A percentile compares a stretch with the other conserved stretches of the same genome.
phyloP scores from a whole-genome alignment of 2,113 vertebrate species.

The Sinocyclocheilus anshuiensis region DNA sequence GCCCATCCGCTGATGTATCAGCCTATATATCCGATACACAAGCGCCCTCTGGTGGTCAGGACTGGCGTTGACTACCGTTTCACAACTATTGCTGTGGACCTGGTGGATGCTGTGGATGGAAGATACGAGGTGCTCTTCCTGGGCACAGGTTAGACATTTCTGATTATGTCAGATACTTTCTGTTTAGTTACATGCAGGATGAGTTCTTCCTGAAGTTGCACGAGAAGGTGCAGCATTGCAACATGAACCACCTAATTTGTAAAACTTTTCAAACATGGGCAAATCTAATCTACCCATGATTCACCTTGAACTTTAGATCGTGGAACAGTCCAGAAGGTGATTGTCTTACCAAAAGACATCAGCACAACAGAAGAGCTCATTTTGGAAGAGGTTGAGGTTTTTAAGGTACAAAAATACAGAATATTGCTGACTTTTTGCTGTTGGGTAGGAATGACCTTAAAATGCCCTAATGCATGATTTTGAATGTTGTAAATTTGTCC shows the following conservation, averaged over 20 bases:
- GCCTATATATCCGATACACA: slow-evolving; percentile 80
- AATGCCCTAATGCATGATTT: neutral
- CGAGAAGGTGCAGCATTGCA: neutral
- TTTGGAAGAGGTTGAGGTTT: slow-evolving; percentile 83
- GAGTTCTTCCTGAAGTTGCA: neutral
- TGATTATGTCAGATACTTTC: neutral
- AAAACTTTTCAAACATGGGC: neutral
- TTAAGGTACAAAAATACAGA: slow-evolving; percentile 69
- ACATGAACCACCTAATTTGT: neutral
- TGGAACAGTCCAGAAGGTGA: slow-evolving; percentile 85
- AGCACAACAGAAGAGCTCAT: slow-evolving; percentile 79
- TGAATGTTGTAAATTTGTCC: neutral
- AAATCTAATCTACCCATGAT: neutral
- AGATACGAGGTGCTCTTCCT: slow-evolving; percentile 84
- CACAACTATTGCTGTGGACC: slow-evolving; percentile 82
- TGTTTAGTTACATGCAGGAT: neutral
- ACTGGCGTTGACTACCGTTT: slow-evolving; percentile 82
- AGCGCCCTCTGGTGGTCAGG: slow-evolving; percentile 82
- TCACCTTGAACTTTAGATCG: slow-evolving; percentile 65
- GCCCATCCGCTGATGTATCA: slow-evolving; percentile 84
- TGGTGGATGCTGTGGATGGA: slow-evolving; percentile 82
- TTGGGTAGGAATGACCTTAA: neutral
- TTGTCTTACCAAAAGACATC: slow-evolving; percentile 80
- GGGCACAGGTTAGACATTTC: slow-evolving; percentile 76
- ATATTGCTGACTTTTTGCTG: neutral